Base-by-base conservation (phyloP, 2,113 vertebrate species). In the Zingel zingel region DNA sequence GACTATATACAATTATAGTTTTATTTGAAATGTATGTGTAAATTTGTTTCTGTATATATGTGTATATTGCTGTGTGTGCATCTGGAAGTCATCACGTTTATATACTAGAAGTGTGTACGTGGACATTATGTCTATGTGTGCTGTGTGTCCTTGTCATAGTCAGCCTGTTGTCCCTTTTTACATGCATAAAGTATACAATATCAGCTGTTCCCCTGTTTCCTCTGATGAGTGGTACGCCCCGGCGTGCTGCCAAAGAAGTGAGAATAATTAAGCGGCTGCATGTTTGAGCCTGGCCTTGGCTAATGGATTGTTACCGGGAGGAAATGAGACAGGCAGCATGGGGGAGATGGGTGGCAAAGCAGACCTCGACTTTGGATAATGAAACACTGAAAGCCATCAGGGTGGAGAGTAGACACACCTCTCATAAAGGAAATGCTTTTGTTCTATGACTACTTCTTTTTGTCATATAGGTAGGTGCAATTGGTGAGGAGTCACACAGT, bases 211-310 rank as follows among this genome's bases (percentile, higher is more conserved):
- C 83, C 67, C 68, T 56, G 33, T 83, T 89, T 81, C 50, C 57
- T 89, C 79, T 93, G 93, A 94, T 93, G 90, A 92, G 91, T 91
- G 90, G 85, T 94, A 90, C 85, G 66, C 78, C 78, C 89, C 86
- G 58, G 90, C 88, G 66, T 87, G 84, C 89, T 84, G 93, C 86
- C 88, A 92, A 86, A 84, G 84, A 93, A 91, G 77, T 79, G 82
- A 87, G 82, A 89, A 87, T 95, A 95, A 96, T 95, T 95, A 94
- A 95, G 94, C 85, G 87, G 75, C 89, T 90, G 93, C 85, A 65
- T 94, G 93, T 95, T 93, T 94, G 90, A 94, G 82, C 86, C 85
- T 84, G 82, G 89, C 84, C 83, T 91, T 86, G 82, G 88, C 89
- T 95, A 94, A 94, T 95, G 92, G 93, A 92, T 91, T 91, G 89